phyloP scores from a whole-genome alignment of 2,888 invertebrate genomes.

The Polyploca ridens region DNA sequence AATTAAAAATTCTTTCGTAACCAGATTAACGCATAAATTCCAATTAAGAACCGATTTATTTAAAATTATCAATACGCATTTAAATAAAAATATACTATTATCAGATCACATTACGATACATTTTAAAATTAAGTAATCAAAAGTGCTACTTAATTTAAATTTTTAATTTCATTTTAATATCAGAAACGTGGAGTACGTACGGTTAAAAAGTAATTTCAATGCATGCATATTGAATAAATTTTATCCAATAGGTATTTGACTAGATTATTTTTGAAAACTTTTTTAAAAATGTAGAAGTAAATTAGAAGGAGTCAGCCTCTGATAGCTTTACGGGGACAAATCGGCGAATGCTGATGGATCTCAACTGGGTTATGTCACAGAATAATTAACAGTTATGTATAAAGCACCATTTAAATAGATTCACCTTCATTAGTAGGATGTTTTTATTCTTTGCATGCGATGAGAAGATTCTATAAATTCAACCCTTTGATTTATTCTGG shows the following conservation, averaged over 20 bases:
- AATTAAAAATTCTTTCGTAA: background rate
- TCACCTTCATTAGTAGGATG: too few species aligned
- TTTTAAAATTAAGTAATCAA: background rate
- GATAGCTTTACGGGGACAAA: too few species aligned
- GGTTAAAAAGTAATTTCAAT: slow-evolving; percentile 24
- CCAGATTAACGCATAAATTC: background rate
- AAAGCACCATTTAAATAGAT: too few species aligned
- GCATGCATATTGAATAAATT: slow-evolving; percentile 36
- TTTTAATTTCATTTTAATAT: background rate
- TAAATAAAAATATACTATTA: background rate
- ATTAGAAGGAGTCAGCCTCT: too few species aligned
- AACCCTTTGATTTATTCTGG: too few species aligned
- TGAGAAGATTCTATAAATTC: too few species aligned
- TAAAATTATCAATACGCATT: slow-evolving; percentile 13
- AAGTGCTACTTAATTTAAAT: background rate
- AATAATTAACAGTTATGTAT: too few species aligned
- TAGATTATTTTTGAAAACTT: slow-evolving; percentile 27
- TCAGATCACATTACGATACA: background rate
- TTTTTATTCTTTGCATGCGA: too few species aligned
- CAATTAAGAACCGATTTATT: slow-evolving; percentile 9
- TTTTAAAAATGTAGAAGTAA: too few species aligned
- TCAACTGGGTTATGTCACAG: too few species aligned
- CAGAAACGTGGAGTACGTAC: slow-evolving; percentile 16
- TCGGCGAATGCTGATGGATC: too few species aligned
- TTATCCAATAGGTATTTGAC: slow-evolving; percentile 28